Conservation (phyloP, 2,113 vertebrate genomes). For the Carassius auratus region DNA sequence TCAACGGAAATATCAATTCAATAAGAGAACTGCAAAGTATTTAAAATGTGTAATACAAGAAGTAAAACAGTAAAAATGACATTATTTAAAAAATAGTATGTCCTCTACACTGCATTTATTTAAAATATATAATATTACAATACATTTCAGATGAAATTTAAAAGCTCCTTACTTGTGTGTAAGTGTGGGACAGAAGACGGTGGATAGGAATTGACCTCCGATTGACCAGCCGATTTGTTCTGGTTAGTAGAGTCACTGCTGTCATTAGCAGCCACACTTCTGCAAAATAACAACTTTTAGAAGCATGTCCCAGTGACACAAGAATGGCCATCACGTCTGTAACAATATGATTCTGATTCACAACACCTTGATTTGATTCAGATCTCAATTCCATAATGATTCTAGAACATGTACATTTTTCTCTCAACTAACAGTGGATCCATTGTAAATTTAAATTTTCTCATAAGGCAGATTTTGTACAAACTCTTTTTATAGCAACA, state of each 20-base stretch:
- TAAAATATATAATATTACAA: background rate
- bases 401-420: no score
- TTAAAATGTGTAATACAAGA: background rate
- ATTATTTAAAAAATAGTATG: background rate
- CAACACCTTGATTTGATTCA: no score
- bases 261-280: slow-evolving; percentile 57
- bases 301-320: background rate
- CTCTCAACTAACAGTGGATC: no score
- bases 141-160: background rate
- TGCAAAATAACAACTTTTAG: slow-evolving; percentile 42
- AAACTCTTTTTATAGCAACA: no score
- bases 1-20: background rate
- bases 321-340: background rate
- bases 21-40: background rate
- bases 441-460: no score
- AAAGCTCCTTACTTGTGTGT: slow-evolving; percentile 60
- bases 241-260: slow-evolving; percentile 41
- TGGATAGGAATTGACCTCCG: slow-evolving; percentile 67
- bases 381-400: no score
- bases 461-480: no score
- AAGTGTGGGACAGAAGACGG: slow-evolving; percentile 63
- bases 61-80: background rate
- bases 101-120: background rate
- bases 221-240: slow-evolving; percentile 57
- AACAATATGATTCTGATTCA: no score